phyloP scores from a whole-genome alignment of 2,797 vertebrate genomes.

The Gorsachius magnificus region DNA sequence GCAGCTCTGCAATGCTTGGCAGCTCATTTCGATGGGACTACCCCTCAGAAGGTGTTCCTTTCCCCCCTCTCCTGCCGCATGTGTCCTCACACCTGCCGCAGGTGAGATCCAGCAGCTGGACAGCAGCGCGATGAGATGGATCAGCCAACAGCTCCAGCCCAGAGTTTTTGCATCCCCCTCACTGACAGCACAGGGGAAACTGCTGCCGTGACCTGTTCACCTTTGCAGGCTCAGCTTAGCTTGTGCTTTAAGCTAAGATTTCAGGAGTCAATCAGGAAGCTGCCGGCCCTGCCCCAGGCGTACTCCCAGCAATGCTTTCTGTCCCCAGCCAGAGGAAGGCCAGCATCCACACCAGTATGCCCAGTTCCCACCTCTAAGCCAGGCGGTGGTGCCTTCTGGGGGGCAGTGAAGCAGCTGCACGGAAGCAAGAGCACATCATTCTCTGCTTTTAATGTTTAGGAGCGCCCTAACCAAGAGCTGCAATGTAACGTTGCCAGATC shows the following conservation, averaged over 20 bases:
- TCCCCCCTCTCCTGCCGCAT: fast-evolving
- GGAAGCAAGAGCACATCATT: neutral
- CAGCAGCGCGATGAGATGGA: neutral
- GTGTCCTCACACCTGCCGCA: fast-evolving
- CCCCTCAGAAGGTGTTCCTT: neutral
- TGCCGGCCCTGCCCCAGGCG: fast-evolving
- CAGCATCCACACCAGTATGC: neutral
- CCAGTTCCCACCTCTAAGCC: neutral
- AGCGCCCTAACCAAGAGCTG: neutral
- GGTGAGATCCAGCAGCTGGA: neutral
- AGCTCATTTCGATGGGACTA: neutral
- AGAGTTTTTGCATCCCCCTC: neutral
- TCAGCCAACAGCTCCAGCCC: neutral
- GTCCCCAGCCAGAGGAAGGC: neutral
- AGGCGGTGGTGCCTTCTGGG: neutral
- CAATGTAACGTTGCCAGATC: neutral
- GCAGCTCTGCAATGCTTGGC: neutral
- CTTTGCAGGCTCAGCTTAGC: neutral
- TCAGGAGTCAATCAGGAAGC: neutral
- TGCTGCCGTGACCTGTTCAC: neutral
- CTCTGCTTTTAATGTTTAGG: neutral
- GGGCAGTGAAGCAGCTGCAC: neutral
- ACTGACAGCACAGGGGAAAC: neutral
- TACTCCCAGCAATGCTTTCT: neutral
- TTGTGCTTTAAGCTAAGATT: neutral